A percentile compares a stretch with the other conserved stretches of the same genome.
These are phyloP conservation scores for Mya arenaria DNA, from an alignment of 1,140 invertebrate species.

Conservation along the genomic window DNA sequence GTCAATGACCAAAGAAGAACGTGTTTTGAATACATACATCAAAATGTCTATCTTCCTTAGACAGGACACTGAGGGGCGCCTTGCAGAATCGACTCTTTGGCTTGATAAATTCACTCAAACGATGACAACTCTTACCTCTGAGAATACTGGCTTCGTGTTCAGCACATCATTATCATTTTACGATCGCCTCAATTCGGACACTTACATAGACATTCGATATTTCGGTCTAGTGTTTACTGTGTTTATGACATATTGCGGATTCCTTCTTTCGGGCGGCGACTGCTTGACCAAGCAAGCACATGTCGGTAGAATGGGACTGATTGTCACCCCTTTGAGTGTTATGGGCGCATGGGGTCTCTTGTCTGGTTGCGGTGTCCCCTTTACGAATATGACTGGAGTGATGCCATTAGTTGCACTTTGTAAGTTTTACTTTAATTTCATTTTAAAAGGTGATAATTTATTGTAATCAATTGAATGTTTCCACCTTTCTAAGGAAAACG, in stretches of 20 bases:
- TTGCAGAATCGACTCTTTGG: conserved; percentile 24
- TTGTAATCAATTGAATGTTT: background rate
- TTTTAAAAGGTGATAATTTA: background rate
- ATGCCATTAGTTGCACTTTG: conserved; percentile 18
- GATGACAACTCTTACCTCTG: conserved; percentile 26
- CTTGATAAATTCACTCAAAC: conserved; percentile 10
- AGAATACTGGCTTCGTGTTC: background rate
- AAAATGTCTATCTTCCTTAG: conserved; percentile 27
- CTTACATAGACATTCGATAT: conserved; percentile 29
- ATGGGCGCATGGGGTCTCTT: conserved; percentile 34
- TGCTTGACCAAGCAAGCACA: conserved; percentile 18
- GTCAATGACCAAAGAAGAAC: background rate
- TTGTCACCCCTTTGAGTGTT: conserved; percentile 30
- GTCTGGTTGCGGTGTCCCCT: background rate
- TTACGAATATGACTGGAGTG: conserved; percentile 29
- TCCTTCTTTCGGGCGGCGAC: conserved; percentile 16
- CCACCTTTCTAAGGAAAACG: background rate
- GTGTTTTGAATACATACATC: conserved; percentile 1
- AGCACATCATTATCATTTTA: conserved; percentile 4
- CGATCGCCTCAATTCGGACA: conserved; percentile 26
- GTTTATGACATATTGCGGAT: conserved; percentile 24
- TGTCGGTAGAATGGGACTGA: conserved; percentile 1
- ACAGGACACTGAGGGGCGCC: background rate
- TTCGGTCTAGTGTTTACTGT: conserved; percentile 34
- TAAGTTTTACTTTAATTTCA: background rate